phyloP scores from a whole-genome alignment of 2,113 vertebrate species.

The Nothoprocta pentlandii region DNA sequence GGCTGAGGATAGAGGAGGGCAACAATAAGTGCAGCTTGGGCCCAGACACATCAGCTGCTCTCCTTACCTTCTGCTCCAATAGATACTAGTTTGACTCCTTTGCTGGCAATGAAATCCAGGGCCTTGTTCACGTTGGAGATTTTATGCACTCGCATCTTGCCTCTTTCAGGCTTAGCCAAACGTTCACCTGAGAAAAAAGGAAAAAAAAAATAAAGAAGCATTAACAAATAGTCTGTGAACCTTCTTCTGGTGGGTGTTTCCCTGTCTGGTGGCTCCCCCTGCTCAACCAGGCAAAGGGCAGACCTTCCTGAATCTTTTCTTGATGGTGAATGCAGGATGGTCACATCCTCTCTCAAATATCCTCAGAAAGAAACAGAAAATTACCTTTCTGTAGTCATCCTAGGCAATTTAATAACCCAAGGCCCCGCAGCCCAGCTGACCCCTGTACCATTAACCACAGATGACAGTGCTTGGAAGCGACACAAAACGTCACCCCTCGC shows the following conservation, averaged over 20 bases:
- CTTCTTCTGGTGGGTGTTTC: background rate
- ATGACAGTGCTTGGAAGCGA: rapidly evolving
- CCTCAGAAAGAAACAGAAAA: background rate
- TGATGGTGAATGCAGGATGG: background rate
- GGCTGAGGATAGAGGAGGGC: background rate
- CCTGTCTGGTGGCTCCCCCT: background rate
- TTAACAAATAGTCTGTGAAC: background rate
- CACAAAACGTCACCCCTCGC: background rate
- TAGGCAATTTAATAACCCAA: background rate
- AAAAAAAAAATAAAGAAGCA: background rate
- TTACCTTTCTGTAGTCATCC: background rate
- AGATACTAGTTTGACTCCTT: conserved; percentile 97
- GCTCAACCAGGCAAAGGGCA: background rate
- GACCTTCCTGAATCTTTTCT: background rate
- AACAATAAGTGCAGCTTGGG: background rate
- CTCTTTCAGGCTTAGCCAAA: conserved; percentile 96
- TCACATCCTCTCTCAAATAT: background rate
- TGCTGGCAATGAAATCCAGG: conserved; percentile 94
- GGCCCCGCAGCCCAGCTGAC: background rate
- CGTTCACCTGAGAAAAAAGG: conserved; percentile 86
- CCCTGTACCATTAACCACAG: background rate
- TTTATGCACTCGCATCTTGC: conserved; percentile 98
- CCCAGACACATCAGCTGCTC: background rate
- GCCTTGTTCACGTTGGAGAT: conserved; percentile 99
- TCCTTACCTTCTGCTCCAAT: conserved; percentile 96